Evolutionary conservation across 1,140 invertebrate genomes (phyloP), one percentile per base, ranked within the genome.

Genomic region (Chrysoperla carnea): DNA sequence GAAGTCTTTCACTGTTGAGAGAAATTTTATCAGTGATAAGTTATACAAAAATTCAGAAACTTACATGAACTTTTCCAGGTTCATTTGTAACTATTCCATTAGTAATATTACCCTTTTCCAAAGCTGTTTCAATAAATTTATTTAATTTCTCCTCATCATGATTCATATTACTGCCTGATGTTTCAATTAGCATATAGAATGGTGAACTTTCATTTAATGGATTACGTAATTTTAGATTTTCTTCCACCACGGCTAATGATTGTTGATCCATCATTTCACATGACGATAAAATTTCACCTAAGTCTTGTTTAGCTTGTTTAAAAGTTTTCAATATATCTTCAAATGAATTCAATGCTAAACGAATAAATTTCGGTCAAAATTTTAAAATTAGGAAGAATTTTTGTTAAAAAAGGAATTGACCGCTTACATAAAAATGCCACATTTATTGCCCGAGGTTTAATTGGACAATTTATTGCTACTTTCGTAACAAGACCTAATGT

Each of bases 401-500:
- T 23, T 23, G 17, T 2, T 2, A 23, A 23, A 23, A 3, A 23
- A 23, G 5, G 2, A 23, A 23, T 3, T 23, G 5, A 23, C 5
- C 17, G 5, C 57, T 59, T 67, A 89, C 89, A 89, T 55, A 97
- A 63, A 58, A 93, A 86, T 27, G 89, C 88, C 5, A 95, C 67
- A 54, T 82, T 85, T 2, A 84, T 68, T 13, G 84, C 70, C 50
- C 75, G 75, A 0, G 91, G 84, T 58, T 77, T 69, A 1, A 78
- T 67, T 6, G 90, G 86, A 66, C 91, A 96, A 42, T 90, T 75
- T 46, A 99, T 79, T 0, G 84, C 76, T 14, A 91, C 81, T 69
- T 90, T 89, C 0, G 94, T 98, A 3, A 99, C 76, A 11, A 99
- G 60, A 7, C 95, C 94, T 33, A 99, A 63, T 0, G 93, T 94